These are phyloP conservation scores for Neoarius graeffei DNA, from an alignment of 2,113 vertebrate genomes.

Conservation along the genomic window DNA sequence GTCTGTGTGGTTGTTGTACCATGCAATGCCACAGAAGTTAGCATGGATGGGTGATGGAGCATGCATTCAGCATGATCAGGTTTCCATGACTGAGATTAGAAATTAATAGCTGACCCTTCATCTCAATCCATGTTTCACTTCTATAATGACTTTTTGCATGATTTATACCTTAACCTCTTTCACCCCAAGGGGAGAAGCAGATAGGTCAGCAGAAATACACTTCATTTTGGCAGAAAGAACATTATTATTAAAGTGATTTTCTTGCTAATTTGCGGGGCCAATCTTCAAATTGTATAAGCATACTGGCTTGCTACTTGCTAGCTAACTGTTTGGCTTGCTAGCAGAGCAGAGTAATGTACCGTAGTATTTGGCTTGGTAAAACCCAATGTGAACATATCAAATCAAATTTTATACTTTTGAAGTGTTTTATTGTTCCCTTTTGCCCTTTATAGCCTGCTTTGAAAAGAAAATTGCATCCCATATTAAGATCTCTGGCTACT, in stretches of 20 bases:
- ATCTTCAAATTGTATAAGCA: background rate
- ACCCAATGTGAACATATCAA: background rate
- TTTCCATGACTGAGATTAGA: conserved; percentile 55
- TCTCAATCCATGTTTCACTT: background rate
- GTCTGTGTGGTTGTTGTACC: background rate
- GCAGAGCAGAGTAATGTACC: background rate
- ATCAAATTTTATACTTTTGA: background rate
- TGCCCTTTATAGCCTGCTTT: background rate
- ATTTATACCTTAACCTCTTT: background rate
- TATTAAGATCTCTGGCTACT: background rate
- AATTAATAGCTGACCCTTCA: conserved; percentile 1
- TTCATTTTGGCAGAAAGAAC: background rate
- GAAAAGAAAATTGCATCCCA: background rate
- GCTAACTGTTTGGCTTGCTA: background rate
- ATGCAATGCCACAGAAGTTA: conserved; percentile 25
- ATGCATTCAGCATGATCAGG: conserved; percentile 46
- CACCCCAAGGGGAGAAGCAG: background rate
- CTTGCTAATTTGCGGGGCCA: background rate
- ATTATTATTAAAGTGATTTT: background rate
- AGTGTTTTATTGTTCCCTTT: background rate
- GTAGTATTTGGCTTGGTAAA: background rate
- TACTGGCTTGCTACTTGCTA: background rate
- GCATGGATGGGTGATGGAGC: conserved; percentile 12
- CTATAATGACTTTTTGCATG: background rate
- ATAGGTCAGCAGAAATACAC: background rate